These are phyloP conservation scores for Deroplatys truncata DNA, from an alignment of 2,888 invertebrate genomes.

Conservation along the genomic window DNA sequence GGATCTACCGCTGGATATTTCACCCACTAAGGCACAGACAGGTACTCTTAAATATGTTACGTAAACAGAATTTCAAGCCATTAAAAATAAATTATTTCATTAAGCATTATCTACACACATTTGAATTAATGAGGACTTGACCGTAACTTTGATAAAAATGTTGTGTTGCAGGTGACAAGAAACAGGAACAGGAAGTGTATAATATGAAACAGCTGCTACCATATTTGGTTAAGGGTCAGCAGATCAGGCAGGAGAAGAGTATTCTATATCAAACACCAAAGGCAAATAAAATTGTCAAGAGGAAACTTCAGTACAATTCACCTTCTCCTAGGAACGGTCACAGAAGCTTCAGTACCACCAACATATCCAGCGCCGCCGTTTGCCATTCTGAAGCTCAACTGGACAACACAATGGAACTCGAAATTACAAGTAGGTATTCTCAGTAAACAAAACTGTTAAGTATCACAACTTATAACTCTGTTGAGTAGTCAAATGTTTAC, in stretches of 20 bases:
- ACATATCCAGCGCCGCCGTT: neutral
- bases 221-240: neutral
- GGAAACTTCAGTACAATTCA: neutral
- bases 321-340: neutral
- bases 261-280: conserved; percentile 6
- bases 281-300: neutral
- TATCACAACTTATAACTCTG: no score
- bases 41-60: neutral
- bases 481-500: no score
- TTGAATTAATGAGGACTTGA: neutral
- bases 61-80: no score
- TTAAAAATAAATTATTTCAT: no score
- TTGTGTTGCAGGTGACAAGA: neutral
- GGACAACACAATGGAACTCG: neutral
- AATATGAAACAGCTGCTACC: neutral
- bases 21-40: neutral
- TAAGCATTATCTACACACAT: neutral
- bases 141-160: neutral
- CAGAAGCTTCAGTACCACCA: neutral
- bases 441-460: no score
- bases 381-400: neutral
- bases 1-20: conserved; percentile 4
- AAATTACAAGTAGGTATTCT: conserved; percentile 3
- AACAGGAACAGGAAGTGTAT: neutral
- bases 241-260: neutral